Percentiles rank a stretch among this genome's conserved stretches.
Evolutionary conservation across 1,140 invertebrate species (phyloP).

Genomic region (Calephelis virginiensis): DNA sequence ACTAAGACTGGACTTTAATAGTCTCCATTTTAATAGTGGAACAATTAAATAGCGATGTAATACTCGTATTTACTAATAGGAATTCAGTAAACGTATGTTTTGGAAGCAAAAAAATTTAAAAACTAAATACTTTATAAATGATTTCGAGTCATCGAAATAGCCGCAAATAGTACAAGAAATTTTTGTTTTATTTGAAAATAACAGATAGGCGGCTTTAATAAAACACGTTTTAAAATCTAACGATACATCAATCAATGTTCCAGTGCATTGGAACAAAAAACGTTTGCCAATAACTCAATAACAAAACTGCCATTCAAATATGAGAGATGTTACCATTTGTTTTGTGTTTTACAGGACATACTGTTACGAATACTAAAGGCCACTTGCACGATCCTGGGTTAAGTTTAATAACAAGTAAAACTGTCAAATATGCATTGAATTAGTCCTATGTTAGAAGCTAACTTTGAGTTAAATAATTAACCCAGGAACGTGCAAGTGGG

Average conservation of each 20-base stretch:
- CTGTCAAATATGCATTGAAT: no score
- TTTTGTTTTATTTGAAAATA: constrained; percentile 12
- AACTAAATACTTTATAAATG: background rate
- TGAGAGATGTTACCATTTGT: background rate
- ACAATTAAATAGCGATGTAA: no score
- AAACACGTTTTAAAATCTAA: constrained; percentile 16
- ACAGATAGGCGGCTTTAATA: constrained; percentile 17
- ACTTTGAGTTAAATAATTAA: no score
- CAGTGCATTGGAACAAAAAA: constrained; percentile 17
- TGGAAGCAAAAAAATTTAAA: background rate
- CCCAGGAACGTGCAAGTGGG: no score
- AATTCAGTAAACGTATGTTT: no score
- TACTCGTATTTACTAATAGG: no score
- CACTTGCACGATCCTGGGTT: no score
- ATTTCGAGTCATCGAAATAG: constrained; percentile 3
- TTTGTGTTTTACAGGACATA: background rate
- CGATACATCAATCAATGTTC: constrained; percentile 17
- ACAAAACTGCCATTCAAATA: constrained; percentile 14
- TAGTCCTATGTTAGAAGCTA: no score
- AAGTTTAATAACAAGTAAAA: no score
- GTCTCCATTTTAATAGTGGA: no score
- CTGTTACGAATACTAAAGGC: no score
- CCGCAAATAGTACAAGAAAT: background rate
- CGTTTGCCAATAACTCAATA: constrained; percentile 14
- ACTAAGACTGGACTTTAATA: no score